Base-by-base conservation (phyloP, 2,113 vertebrate species). In the Centropristis striata region DNA sequence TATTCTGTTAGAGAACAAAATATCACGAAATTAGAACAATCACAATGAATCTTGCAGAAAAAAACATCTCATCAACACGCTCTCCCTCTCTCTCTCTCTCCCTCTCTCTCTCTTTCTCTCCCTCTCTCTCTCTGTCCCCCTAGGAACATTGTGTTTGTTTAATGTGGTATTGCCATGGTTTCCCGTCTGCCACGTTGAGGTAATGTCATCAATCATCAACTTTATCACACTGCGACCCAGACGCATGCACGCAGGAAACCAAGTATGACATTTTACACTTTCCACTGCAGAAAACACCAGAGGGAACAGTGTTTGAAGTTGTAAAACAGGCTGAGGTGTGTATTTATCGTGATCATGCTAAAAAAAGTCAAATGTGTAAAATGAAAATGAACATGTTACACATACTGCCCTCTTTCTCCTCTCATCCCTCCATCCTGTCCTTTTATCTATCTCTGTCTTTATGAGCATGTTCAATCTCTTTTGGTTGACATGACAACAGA, bases 401-500 rank as follows among this genome's bases (percentile, higher is more conserved):
- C 5, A 23, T 16, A 11, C 23, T 61, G 20, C 18, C n/a, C 51
- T 37, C 32, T 60, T 58, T 71, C 11, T 44, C 25, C 20, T 53
- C 39, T 28, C 21, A 23, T 75, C 61, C 55, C 47, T 51, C 44
- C n/a, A 64, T 66, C 63, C 79, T 23, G 69, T 77, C 42, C 20
- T 51, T 74, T 54, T 36, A 76, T 80, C 65, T 25, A 1, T 58
- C 37, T 60, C 37, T 77, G 13, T 15, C 28, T 55, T 63, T 66
- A 44, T 37, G 83, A 81, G 71, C 41, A 57, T 80, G 72, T 77
- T 59, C 70, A 79, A 75, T 86, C 84, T 76, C 68, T 75, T 84
- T 75, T 44, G 69, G 92, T 93, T 92, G 92, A 92, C 90, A 92
- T 93, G 91, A 93, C 90, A 92, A 93, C 91, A 88, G 90, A 91